Base-by-base conservation (phyloP, 2,888 invertebrate genomes). In the Trichacis sp. region DNA sequence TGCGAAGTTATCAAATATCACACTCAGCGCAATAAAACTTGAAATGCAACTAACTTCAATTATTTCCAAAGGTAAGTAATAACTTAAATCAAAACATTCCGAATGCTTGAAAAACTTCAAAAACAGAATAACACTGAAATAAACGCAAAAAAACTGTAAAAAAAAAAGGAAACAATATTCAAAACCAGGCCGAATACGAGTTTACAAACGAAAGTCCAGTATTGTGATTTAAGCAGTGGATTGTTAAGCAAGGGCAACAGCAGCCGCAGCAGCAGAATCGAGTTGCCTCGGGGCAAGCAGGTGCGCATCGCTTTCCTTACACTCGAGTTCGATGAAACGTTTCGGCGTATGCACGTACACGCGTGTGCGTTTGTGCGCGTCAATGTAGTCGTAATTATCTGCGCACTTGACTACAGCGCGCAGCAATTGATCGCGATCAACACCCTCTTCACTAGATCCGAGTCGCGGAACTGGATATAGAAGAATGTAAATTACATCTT, bases 201-300 rank as follows among this genome's bases (percentile, higher is more conserved):
- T 24, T 24, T 8, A 24, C 3, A 8, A 24, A 8, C 3, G 24
- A 24, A 24, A 24, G 17, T 17, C 17, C 42, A 18, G 11, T 5
- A 17, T 15, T 17, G 42, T 18, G 42, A 18, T 42, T n/a, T 4
- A 18, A 42, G 42, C 6, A 42, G 42, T 11, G 42, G 8, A 18
- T 18, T 6, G 42, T 42, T 18, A 17, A 14, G 42, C 42, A 18
- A 18, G 2, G 17, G 42, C 46, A 53, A 58, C 50, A 61, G 64
- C 29, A 50, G 60, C 47, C 54, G 15, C 45, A 48, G 56, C 58
- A 8, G 19, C 14, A 12, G 29, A 9, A 60, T 18, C 48, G 50
- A 49, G 63, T 72, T 71, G 77, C 80, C 80, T 69, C 59, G 69
- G 67, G 80, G 81, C 79, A 73, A 78, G 80, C 81, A 82, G 81